phyloP scores from a whole-genome alignment of 2,113 vertebrate species.

The Colius striatus region DNA sequence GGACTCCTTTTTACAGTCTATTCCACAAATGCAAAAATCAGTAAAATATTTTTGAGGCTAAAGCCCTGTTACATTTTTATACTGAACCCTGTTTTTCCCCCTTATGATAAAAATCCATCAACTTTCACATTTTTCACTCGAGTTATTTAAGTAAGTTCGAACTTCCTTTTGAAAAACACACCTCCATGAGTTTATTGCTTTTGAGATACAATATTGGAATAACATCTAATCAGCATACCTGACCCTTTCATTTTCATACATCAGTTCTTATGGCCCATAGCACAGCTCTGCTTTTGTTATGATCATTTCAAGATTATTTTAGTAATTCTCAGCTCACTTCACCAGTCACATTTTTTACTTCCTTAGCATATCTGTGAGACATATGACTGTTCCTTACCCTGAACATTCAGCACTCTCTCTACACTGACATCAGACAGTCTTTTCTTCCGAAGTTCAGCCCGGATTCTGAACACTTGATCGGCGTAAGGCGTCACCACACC shows the following conservation, averaged over 20 bases:
- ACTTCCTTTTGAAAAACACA: neutral
- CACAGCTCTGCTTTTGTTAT: neutral
- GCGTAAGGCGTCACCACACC: conserved; percentile 97
- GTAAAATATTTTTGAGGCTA: neutral
- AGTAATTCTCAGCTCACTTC: neutral
- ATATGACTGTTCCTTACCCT: conserved; percentile 83
- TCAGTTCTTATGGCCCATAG: neutral
- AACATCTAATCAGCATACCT: neutral
- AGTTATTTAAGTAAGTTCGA: neutral
- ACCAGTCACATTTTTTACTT: neutral
- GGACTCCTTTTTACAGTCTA: neutral
- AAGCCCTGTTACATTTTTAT: neutral
- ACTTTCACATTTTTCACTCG: neutral
- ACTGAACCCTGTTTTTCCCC: neutral
- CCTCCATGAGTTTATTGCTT: neutral
- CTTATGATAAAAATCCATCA: neutral
- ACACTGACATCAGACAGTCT: conserved; percentile 97
- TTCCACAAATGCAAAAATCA: neutral
- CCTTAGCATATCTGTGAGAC: neutral
- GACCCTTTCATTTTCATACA: neutral
- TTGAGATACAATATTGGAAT: accelerated
- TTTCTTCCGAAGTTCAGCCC: conserved; percentile 96
- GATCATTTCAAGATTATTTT: accelerated
- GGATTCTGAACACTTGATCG: conserved; percentile 96
- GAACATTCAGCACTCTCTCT: conserved; percentile 96